Percentiles rank a stretch among this genome's conserved stretches.
Conservation (phyloP, 2,797 vertebrate genomes). For the Loriculus beryllinus region DNA sequence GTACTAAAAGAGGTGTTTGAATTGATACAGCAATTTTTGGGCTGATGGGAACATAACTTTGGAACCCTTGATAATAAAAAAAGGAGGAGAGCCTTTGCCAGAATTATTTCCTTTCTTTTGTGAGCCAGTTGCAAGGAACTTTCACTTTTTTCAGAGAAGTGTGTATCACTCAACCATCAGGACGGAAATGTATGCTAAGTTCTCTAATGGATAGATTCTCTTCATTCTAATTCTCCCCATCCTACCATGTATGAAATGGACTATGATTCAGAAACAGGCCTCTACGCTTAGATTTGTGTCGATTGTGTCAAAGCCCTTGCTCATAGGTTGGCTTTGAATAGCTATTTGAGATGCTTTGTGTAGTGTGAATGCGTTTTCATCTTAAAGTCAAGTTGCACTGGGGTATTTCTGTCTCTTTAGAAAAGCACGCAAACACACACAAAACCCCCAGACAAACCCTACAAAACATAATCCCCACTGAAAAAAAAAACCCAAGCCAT, state of each 20-base stretch:
- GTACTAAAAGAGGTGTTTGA: neutral
- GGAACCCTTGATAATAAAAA: neutral
- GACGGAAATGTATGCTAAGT: neutral
- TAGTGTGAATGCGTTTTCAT: neutral
- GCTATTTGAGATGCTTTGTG: neutral
- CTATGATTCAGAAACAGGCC: neutral
- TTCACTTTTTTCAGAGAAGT: neutral
- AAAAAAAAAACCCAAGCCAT: neutral
- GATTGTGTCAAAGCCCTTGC: neutral
- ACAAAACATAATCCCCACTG: neutral
- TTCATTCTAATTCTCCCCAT: neutral
- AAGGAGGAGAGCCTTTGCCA: fast-evolving
- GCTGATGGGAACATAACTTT: neutral
- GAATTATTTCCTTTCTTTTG: neutral
- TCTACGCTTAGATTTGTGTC: neutral
- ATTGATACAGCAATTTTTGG: neutral
- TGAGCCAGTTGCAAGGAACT: neutral
- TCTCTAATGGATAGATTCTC: fast-evolving
- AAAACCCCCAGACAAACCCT: neutral
- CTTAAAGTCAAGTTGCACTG: neutral
- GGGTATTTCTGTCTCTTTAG: neutral
- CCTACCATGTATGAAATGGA: fast-evolving
- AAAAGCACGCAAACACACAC: neutral
- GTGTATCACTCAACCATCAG: neutral
- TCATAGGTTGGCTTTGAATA: neutral